Evolutionary conservation across 2,113 vertebrate genomes (phyloP).

Genomic region (Campylorhamphus procurvoides): DNA sequence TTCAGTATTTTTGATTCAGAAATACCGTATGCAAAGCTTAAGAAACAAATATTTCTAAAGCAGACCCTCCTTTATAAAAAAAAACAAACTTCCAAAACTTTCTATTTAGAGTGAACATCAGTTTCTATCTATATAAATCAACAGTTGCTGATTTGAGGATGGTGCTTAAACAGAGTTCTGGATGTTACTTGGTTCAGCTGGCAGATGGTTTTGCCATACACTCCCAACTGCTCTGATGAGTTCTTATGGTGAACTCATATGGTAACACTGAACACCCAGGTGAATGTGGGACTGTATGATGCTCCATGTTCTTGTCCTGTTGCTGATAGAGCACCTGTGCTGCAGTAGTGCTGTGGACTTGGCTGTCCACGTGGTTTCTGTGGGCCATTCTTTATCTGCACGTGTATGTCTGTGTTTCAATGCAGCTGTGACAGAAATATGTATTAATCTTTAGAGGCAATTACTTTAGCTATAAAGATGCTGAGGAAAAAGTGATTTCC

Average conservation of each 20-base stretch:
- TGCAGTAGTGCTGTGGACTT: no score
- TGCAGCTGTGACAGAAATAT: not conserved
- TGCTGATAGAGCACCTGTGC: not conserved
- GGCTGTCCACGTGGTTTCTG: not conserved
- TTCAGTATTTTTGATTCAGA: not conserved
- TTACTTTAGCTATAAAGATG: not conserved
- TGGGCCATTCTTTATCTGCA: not conserved
- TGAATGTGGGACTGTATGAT: rapidly evolving
- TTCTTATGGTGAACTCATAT: not conserved
- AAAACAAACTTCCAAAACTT: not conserved
- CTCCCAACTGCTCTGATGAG: not conserved
- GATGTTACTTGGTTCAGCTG: not conserved
- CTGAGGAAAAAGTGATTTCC: not conserved
- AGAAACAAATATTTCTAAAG: not conserved
- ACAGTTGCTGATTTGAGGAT: not conserved
- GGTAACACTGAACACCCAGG: no score
- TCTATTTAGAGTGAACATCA: not conserved
- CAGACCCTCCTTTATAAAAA: not conserved
- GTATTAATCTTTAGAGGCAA: not conserved
- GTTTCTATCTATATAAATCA: not conserved
- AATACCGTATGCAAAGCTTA: not conserved
- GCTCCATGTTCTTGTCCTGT: not conserved
- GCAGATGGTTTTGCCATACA: not conserved
- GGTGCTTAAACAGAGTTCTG: not conserved
- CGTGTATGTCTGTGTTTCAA: not conserved